Conservation (phyloP, 2,888 invertebrate species). For the Saturnia pavonia region DNA sequence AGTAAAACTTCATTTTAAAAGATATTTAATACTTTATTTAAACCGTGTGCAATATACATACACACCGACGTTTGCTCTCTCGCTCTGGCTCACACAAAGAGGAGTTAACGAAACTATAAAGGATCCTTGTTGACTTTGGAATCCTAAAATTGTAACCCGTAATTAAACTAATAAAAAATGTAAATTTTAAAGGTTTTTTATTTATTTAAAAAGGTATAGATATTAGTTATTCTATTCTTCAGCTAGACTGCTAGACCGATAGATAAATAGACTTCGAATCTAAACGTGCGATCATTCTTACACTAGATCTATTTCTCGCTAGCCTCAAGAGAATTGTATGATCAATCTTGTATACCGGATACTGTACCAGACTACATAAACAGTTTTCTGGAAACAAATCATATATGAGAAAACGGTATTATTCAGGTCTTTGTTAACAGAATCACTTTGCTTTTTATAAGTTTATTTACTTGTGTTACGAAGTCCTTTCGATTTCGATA, state of each 20-base stretch:
- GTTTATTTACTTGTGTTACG: too few relatives aligned
- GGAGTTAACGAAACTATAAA: too few relatives aligned
- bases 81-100: too few relatives aligned
- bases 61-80: too few relatives aligned
- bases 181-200: too few relatives aligned
- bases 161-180: too few relatives aligned
- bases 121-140: too few relatives aligned
- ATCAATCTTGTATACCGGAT: conserved; percentile 1
- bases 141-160: too few relatives aligned
- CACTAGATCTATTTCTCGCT: background rate
- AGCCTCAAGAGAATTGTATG: conserved; percentile 11
- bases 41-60: too few relatives aligned
- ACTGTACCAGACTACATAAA: conserved; percentile 4
- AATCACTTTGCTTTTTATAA: background rate
- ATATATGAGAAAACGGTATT: background rate
- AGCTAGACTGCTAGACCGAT: background rate
- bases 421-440: background rate
- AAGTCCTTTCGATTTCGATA: too few relatives aligned
- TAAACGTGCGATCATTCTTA: background rate
- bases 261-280: background rate
- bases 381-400: background rate
- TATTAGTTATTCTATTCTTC: background rate
- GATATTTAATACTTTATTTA: too few relatives aligned
- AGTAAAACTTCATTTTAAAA: too few relatives aligned
- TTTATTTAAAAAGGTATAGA: background rate